These are phyloP conservation scores for Agonopterix alstromeriana DNA, from an alignment of 2,888 invertebrate genomes.

Conservation along the genomic window DNA sequence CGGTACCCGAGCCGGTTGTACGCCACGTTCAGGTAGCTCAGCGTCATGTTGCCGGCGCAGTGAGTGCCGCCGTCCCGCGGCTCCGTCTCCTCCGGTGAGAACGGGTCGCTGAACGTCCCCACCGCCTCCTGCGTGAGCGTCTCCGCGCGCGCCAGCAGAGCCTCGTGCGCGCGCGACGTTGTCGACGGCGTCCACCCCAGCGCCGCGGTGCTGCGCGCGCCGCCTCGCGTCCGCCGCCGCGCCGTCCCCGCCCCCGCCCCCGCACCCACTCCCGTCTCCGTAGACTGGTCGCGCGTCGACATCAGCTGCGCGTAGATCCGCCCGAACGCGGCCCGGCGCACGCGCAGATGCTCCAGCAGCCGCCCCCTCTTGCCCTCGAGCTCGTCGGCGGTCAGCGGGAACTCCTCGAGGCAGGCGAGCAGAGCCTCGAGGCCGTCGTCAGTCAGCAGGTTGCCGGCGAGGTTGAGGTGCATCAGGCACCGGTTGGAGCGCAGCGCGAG, in stretches of 20 bases:
- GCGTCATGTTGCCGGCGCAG: constrained; percentile 19
- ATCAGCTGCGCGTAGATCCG: constrained; percentile 9
- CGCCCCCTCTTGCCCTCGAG: constrained; percentile 13
- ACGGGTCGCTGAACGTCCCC: constrained; percentile 16
- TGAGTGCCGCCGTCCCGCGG: constrained; percentile 2
- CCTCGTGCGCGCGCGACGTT: neutral
- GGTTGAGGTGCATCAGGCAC: constrained; percentile 21
- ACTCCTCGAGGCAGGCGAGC: constrained; percentile 16
- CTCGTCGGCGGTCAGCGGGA: constrained; percentile 19
- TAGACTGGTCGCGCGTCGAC: neutral
- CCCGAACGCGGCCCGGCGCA: constrained; percentile 7
- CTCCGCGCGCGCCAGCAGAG: constrained; percentile 11
- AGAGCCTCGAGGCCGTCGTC: constrained; percentile 20
- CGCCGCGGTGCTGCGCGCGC: neutral
- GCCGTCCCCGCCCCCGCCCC: neutral
- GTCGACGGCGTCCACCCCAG: neutral
- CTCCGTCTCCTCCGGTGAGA: constrained; percentile 14
- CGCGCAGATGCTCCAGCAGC: constrained; percentile 12
- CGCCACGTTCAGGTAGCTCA: constrained; percentile 22
- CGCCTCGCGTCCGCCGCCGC: neutral
- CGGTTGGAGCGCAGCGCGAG: constrained; percentile 24
- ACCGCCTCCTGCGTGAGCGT: constrained; percentile 12
- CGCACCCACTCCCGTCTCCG: neutral
- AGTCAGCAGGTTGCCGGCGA: constrained; percentile 23
- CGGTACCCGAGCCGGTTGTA: constrained; percentile 20